Percentiles rank a stretch among this genome's conserved stretches.
Evolutionary conservation across 2,888 invertebrate species (phyloP).

Genomic region (Lithophane ornitopus): DNA sequence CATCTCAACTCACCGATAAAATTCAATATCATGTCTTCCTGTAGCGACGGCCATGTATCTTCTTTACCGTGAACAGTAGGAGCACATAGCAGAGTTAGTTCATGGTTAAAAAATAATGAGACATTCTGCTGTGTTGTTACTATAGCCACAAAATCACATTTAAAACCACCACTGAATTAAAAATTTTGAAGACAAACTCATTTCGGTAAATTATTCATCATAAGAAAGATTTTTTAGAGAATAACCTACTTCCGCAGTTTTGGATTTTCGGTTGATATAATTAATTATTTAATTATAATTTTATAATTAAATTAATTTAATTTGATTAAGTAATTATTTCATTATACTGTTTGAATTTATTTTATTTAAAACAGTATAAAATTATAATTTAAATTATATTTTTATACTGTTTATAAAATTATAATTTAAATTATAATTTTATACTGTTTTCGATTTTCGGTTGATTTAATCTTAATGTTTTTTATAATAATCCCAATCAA

Average conservation of each 20-base stretch:
- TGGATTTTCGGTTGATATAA: not conserved
- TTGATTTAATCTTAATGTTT: not conserved
- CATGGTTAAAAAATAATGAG: not conserved
- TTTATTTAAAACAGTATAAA: too few relatives aligned
- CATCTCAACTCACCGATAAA: conserved; percentile 6
- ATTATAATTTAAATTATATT: too few relatives aligned
- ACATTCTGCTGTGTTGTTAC: not conserved
- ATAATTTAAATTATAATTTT: too few relatives aligned
- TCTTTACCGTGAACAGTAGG: not conserved
- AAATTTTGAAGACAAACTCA: not conserved
- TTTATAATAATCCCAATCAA: not conserved
- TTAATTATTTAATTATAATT: too few relatives aligned
- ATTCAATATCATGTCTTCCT: not conserved
- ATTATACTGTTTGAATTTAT: too few relatives aligned
- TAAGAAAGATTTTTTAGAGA: not conserved
- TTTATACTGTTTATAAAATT: too few relatives aligned
- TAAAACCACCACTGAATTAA: not conserved
- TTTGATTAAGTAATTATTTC: too few relatives aligned
- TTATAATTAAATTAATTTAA: too few relatives aligned
- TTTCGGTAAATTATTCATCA: not conserved
- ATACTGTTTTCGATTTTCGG: not conserved
- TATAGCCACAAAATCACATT: not conserved
- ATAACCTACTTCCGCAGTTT: not conserved
- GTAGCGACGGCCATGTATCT: not conserved
- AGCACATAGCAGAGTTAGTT: not conserved